Base-by-base conservation (phyloP, 1,140 invertebrate species). In the Archegozetes longisetosus region DNA sequence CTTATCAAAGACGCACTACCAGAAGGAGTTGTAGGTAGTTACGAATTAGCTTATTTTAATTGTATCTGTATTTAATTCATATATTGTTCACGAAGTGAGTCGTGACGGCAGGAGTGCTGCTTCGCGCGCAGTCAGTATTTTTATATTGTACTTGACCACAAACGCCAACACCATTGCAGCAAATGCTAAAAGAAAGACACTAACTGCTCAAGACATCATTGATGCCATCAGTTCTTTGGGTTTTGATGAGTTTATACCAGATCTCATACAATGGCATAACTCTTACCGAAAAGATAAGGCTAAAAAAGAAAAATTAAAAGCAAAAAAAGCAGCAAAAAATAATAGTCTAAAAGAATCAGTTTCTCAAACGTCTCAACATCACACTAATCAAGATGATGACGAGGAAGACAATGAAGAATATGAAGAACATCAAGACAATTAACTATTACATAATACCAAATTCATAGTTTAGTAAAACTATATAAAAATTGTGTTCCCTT, bases 91-190 rank as follows among this genome's bases (percentile, higher is more conserved):
- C 32, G 6, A 40, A 40, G 32, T 40, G 6, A 40, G 32, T 40
- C 32, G 17, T 9, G 32, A 40, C 17, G 32, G 6, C 6, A 40
- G 32, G 17, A 40, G 32, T 40, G 57, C 57, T 20, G 20, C 50
- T 12, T 49, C 57, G 13, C 46, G 57, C 3, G 48, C 47, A 22
- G 26, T 47, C 9, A 12, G n/a, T 51, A 20, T 58, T 12, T 58
- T 58, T 23, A 58, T 58, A 1, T 25, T 58, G 17, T 58, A 58
- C 24, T 49, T 24, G 9, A 58, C 57, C 2, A 58, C 57, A n/a
- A 9, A 47, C 22, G 57, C 57, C 26, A 58, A 51, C 26, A 12
- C 48, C 17, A 24, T 58, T 9, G 57, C 57, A 6, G 2, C 2
- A 14, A 28, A 32, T 27, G 26, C 49, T 50, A 58, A 51, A 32